Percentiles rank a stretch among this genome's conserved stretches.
Evolutionary conservation across 2,888 invertebrate species (phyloP).

Genomic region (Magallana nippona): DNA sequence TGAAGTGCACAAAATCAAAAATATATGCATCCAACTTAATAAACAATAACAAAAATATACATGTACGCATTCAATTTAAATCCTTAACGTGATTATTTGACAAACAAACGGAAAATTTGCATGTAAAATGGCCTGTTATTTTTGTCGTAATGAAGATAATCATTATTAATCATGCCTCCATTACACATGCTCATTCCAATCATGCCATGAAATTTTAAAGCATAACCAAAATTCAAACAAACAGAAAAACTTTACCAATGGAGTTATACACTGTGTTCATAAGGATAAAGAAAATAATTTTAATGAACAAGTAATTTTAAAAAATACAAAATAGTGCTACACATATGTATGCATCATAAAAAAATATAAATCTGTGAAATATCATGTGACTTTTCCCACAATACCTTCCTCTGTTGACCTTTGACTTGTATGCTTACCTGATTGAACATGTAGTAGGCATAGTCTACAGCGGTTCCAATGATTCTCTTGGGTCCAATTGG

Average conservation of each 20-base stretch:
- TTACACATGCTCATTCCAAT: neutral
- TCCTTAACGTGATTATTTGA: neutral
- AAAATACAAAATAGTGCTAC: no score
- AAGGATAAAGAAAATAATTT: no score
- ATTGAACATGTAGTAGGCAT: conserved; percentile 79
- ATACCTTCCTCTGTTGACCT: neutral
- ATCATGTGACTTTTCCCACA: neutral
- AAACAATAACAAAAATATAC: neutral
- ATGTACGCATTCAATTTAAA: neutral
- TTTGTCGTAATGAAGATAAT: neutral
- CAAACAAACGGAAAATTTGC: neutral
- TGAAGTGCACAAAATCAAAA: neutral
- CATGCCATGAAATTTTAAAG: neutral
- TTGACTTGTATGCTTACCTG: conserved; percentile 66
- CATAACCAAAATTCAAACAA: no score
- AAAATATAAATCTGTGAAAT: neutral
- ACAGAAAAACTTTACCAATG: no score
- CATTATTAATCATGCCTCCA: neutral
- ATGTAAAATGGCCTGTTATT: neutral
- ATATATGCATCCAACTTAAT: neutral
- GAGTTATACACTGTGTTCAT: no score
- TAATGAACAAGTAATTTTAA: no score
- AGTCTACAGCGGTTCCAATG: conserved; percentile 78
- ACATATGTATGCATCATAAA: no score
- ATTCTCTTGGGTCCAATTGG: conserved; percentile 77